Evolutionary conservation across 1,140 invertebrate genomes (phyloP), one percentile per base, ranked within the genome.

Genomic region (Prorops nasuta): DNA sequence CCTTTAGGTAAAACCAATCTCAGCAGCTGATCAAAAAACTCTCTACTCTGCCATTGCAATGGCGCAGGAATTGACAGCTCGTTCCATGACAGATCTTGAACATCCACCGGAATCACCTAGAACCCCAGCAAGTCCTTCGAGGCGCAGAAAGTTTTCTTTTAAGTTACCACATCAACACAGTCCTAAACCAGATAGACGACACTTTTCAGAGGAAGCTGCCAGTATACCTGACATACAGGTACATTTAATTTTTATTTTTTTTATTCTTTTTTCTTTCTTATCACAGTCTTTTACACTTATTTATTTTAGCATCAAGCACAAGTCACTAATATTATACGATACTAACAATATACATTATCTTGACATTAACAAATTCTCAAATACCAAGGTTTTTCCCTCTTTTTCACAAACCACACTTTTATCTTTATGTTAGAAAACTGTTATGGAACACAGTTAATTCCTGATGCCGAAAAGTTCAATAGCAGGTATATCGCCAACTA

Each of bases 1-100:
- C 41, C 60, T 72, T 15, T 60, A 83, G 82, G 89, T 98, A 39
- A 97, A 97, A 73, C 91, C 89, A 10, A 96, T 98, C 75, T 97
- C 94, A 16, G 90, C 92, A 0, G 89, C 94, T 49, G 94, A 98
- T 72, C 85, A 95, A 67, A 90, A 88, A 69, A 93, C 91, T n/a
- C 79, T 98, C 20, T 93, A 98, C 59, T 89, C 90, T 35, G 94
- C 94, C 3, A 96, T 97, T 52, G 92, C 91, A 21, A 83, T 96
- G 76, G 94, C 94, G 17, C 95, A 95, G 78, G 93, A 97, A 75
- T 82, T 97, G 45, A 94, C 91, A 21, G 86, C 85, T 39, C 86
- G 86, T 64, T 93, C 91, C 3, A 93, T 96, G 90, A 87, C 86
- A 61, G 89, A 92, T 64, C 74, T 91, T 51, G 88, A 86, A 43